Base-by-base conservation (phyloP, 2,113 vertebrate genomes). In the Ivindomyrus marchei region DNA sequence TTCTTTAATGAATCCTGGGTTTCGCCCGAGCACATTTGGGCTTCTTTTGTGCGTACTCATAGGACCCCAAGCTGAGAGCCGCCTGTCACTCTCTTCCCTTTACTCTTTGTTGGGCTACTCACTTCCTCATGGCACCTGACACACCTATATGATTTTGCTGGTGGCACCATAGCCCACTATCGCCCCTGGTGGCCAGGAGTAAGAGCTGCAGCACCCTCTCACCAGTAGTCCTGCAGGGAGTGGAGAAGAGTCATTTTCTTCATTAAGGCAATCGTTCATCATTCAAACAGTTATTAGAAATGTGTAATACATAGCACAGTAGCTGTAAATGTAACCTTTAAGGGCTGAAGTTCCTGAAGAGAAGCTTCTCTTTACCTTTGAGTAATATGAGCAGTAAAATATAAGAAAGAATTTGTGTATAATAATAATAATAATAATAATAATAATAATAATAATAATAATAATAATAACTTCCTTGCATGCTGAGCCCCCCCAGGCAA, bases 151-250 rank as follows among this genome's bases (percentile, higher is more conserved):
- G 45, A 92, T 88, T 47, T 91, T 89, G 70, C 89, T 31, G 8
- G 91, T 92, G 24, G 90, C 85, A 13, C 92, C 91, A 88, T 88
- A 91, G 47, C n/a, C 45, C 91, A 50, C 83, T 91, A 93, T 10
- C 39, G 36, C 87, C 89, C 58, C 93, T 92, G 31, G 91, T 92
- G 66, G 92, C 91, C 46, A 92, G 84, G 17, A 94, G 88, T 77
- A 91, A 91, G 27, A 94, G 39, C 88, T 92, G 90, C 39, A 92
- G 87, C 84, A 91, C 90, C 80, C 52, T 92, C 42, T 93, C 91
- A 85, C 91, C 90, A 13, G 85, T 88, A 70, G 88, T 89, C 86
- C 92, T 93, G 56, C 46, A 84, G 27, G 27, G 19, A 21, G 45
- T 1, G 90, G 45, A 87, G 53, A 66, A 39, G 53, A 70, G n/a